Evolutionary conservation across 2,113 vertebrate species (phyloP).

Genomic region (Protobothrops mucrosquamatus): DNA sequence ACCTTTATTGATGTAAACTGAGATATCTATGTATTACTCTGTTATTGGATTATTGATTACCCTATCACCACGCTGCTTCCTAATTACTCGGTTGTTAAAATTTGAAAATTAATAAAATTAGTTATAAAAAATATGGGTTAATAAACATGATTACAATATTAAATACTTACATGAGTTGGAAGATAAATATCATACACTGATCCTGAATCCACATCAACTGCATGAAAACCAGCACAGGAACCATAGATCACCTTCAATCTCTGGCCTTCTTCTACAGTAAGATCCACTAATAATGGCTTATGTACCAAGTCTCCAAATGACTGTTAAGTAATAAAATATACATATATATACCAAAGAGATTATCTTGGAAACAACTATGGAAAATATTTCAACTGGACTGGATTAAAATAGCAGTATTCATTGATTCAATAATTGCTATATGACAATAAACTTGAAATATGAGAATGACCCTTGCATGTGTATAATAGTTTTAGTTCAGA

Average conservation of each 20-base stretch:
- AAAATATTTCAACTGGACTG: background rate
- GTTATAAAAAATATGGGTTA: background rate
- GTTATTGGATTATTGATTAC: too few species aligned
- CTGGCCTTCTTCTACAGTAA: slow-evolving; percentile 97
- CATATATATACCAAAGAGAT: background rate
- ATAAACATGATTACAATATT: background rate
- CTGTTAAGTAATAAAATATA: slow-evolving; percentile 63
- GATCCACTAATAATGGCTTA: slow-evolving; percentile 94
- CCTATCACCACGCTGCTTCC: too few species aligned
- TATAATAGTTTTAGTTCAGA: background rate
- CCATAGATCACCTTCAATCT: slow-evolving; percentile 98
- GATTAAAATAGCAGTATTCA: background rate
- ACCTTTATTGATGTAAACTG: too few species aligned
- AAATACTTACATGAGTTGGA: slow-evolving; percentile 90
- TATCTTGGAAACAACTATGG: background rate
- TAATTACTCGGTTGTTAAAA: too few species aligned
- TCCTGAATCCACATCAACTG: slow-evolving; percentile 96
- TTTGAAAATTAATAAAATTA: too few species aligned
- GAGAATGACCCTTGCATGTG: background rate
- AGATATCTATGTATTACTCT: too few species aligned
- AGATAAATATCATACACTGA: slow-evolving; percentile 98
- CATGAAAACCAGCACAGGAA: slow-evolving; percentile 92
- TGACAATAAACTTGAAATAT: background rate
- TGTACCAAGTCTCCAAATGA: slow-evolving; percentile 94
- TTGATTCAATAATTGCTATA: background rate